phyloP scores from a whole-genome alignment of 2,113 vertebrate species.

The Potamarius usumacintae region DNA sequence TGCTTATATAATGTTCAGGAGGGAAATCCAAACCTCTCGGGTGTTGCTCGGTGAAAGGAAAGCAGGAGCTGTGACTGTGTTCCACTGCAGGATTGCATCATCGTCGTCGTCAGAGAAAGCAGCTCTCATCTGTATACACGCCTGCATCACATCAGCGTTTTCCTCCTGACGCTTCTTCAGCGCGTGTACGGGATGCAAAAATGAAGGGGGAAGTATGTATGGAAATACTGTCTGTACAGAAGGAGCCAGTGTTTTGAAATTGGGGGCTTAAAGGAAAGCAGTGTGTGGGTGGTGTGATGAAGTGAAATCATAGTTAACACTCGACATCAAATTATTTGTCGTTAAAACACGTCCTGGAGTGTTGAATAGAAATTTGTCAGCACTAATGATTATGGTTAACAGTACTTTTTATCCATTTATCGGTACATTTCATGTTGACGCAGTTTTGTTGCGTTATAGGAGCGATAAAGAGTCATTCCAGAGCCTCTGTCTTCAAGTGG shows the following conservation, averaged over 20 bases:
- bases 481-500: too few species aligned
- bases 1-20: neutral
- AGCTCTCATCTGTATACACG: neutral
- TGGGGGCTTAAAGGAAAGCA: too few species aligned
- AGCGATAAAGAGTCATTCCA: too few species aligned
- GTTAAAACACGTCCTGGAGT: too few species aligned
- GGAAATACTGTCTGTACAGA: neutral
- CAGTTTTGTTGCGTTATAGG: neutral
- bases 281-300: too few species aligned
- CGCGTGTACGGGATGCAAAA: neutral
- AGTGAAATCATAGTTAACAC: too few species aligned
- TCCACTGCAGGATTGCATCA: conserved; percentile 21
- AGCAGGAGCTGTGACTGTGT: neutral
- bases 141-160: neutral
- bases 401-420: neutral
- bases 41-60: neutral
- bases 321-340: too few species aligned
- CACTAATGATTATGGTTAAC: neutral
- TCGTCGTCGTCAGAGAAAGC: neutral
- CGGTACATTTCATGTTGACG: neutral
- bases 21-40: neutral
- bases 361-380: neutral
- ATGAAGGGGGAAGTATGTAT: neutral
- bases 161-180: neutral
- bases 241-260: too few species aligned